Percentiles rank a stretch among this genome's conserved stretches.
phyloP scores from a whole-genome alignment of 2,888 invertebrate species.

The Mongoloraphidia duomilia region DNA sequence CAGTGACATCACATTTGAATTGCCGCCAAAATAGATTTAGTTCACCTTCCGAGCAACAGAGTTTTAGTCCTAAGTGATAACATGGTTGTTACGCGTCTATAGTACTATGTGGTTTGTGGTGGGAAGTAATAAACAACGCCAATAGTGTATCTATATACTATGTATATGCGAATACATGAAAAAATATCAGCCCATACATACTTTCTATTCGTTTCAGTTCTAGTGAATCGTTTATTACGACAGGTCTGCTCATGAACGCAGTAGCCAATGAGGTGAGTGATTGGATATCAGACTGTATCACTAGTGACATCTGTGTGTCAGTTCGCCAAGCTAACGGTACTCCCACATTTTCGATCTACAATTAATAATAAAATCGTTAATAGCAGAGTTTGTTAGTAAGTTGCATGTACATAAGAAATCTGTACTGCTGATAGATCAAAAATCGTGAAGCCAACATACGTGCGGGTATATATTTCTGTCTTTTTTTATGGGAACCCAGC shows the following conservation, averaged over 20 bases:
- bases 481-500: too few species aligned
- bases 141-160: neutral
- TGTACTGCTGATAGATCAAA: too few species aligned
- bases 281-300: slow-evolving; percentile 63
- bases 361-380: slow-evolving; percentile 11
- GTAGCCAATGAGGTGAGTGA: slow-evolving; percentile 57
- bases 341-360: slow-evolving; percentile 65
- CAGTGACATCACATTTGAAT: too few species aligned
- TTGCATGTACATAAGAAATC: too few species aligned
- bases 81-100: too few species aligned
- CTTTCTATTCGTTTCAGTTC: slow-evolving; percentile 64
- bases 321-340: slow-evolving; percentile 68
- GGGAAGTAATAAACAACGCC: too few species aligned
- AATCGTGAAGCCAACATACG: too few species aligned
- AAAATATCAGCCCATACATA: slow-evolving; percentile 30
- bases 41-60: too few species aligned
- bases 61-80: too few species aligned
- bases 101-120: too few species aligned
- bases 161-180: neutral
- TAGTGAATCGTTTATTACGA: slow-evolving; percentile 63
- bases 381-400: neutral
- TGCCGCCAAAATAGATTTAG: too few species aligned
- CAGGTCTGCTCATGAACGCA: slow-evolving; percentile 53
- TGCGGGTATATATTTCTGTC: too few species aligned
- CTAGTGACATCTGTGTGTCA: slow-evolving; percentile 55